Conservation (phyloP, 2,888 invertebrate genomes). For the Tipula unca region DNA sequence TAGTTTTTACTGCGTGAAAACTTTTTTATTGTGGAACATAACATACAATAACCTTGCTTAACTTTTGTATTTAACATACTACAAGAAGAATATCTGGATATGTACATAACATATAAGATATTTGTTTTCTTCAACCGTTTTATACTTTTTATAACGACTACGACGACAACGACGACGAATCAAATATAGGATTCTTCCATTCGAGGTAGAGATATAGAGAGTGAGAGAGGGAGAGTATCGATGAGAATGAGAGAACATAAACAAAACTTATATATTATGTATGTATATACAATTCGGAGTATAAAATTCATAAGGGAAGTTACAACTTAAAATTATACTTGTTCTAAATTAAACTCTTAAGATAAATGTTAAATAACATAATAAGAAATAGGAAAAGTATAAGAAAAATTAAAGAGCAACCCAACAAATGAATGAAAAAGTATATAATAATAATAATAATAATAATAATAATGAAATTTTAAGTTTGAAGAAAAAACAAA, state of each 20-base stretch:
- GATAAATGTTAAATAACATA: conserved; percentile 8
- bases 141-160: neutral
- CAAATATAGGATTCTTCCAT: neutral
- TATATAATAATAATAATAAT: neutral
- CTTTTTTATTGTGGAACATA: neutral
- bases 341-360: conserved; percentile 14
- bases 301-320: neutral
- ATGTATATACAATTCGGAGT: neutral
- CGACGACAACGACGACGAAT: neutral
- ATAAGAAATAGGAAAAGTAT: neutral
- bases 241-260: neutral
- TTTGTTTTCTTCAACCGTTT: neutral
- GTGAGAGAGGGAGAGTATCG: neutral
- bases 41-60: conserved; percentile 14
- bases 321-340: conserved; percentile 8
- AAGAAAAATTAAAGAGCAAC: conserved; percentile 8
- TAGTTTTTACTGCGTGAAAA: neutral
- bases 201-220: neutral
- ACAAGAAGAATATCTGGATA: neutral
- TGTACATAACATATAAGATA: neutral
- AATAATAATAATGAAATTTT: neutral
- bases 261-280: no score
- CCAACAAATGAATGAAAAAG: conserved; percentile 14
- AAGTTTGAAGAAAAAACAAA: conserved; percentile 10
- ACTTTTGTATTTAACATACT: neutral